Conservation (phyloP, 1,140 invertebrate species). For the Calycopis cecrops region DNA sequence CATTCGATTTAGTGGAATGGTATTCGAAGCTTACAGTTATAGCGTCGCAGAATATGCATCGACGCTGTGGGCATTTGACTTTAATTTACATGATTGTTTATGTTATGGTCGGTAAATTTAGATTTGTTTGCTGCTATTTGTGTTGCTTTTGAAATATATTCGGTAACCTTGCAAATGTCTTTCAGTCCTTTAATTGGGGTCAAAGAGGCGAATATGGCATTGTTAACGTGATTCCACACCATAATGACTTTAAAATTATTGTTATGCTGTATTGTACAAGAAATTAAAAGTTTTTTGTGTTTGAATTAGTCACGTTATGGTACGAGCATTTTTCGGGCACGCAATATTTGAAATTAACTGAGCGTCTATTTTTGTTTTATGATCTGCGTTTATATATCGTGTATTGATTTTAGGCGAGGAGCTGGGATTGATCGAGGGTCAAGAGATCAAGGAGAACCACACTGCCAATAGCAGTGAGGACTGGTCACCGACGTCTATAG, state of each 20-base stretch:
- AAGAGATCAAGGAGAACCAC: conserved; percentile 61
- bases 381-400: conserved; percentile 30
- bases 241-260: neutral
- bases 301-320: neutral
- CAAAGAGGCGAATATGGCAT: conserved; percentile 55
- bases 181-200: conserved; percentile 61
- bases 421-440: conserved; percentile 60
- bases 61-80: conserved; percentile 38
- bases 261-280: neutral
- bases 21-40: conserved; percentile 37
- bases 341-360: conserved; percentile 30
- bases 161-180: conserved; percentile 59
- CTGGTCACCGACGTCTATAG: conserved; percentile 57
- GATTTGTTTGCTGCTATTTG: conserved; percentile 37
- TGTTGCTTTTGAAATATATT: conserved; percentile 2
- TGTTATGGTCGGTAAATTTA: conserved; percentile 65
- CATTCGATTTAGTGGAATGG: conserved; percentile 46
- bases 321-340: conserved; percentile 23
- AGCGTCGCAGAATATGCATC: conserved; percentile 49
- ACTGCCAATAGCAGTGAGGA: conserved; percentile 58
- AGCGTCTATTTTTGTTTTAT: conserved; percentile 32
- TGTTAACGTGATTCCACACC: conserved; percentile 24
- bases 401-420: conserved; percentile 61
- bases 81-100: conserved; percentile 65
- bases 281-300: neutral